Conservation (phyloP, 2,888 invertebrate genomes). For the Cantharis flavilabris region DNA sequence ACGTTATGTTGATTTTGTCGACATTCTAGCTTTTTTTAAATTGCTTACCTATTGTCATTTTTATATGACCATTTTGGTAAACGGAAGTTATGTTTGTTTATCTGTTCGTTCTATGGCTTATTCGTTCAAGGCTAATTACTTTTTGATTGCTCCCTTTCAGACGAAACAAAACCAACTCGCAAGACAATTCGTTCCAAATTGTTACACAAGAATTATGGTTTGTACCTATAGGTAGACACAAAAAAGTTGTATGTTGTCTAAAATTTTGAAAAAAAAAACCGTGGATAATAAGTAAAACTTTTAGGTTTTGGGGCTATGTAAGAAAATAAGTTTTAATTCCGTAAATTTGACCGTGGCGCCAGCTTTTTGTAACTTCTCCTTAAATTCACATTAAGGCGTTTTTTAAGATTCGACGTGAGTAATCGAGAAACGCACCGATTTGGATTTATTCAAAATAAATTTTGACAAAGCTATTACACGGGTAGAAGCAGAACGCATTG, state of each 20-base stretch:
- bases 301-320: background rate
- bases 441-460: background rate
- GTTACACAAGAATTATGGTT: conserved; percentile 14
- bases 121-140: conserved; percentile 39
- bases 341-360: background rate
- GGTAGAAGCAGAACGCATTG: background rate
- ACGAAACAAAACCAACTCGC: conserved; percentile 8
- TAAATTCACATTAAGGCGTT: background rate
- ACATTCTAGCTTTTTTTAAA: conserved; percentile 14
- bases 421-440: background rate
- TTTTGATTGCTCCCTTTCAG: conserved; percentile 39
- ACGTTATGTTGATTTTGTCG: conserved; percentile 15
- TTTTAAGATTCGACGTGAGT: background rate
- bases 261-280: background rate
- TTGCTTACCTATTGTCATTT: conserved; percentile 4
- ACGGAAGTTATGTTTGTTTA: conserved; percentile 19
- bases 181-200: conserved; percentile 19
- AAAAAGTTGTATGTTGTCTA: background rate
- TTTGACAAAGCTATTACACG: background rate
- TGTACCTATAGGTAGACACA: background rate
- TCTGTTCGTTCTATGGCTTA: conserved; percentile 15
- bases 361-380: background rate
- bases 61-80: background rate
- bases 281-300: background rate
- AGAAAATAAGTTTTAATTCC: background rate